These are phyloP conservation scores for Guaruba guarouba DNA, from an alignment of 2,113 vertebrate genomes.

Conservation along the genomic window DNA sequence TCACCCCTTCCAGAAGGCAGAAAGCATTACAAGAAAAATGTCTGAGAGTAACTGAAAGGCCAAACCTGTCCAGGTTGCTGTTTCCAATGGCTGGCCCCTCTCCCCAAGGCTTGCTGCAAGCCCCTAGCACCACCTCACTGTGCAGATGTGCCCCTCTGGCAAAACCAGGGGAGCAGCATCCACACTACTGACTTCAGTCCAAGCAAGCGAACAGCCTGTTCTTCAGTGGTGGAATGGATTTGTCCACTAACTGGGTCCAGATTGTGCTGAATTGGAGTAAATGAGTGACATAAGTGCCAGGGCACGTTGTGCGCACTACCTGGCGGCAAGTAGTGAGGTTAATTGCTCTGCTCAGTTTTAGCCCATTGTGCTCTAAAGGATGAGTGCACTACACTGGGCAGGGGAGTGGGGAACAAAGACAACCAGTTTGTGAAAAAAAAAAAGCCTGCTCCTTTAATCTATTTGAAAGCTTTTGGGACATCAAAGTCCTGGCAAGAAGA, in stretches of 20 bases:
- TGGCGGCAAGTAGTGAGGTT: not conserved
- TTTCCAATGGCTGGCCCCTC: not conserved
- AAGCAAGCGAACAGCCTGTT: rapidly evolving
- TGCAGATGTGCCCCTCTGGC: rapidly evolving
- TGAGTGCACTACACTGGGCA: rapidly evolving
- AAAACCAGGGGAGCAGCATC: not conserved
- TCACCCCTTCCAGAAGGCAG: not conserved
- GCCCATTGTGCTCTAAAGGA: not conserved
- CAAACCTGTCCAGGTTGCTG: rapidly evolving
- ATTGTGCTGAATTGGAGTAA: not conserved
- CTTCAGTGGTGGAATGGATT: rapidly evolving
- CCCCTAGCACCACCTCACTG: rapidly evolving
- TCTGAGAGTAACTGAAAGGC: not conserved
- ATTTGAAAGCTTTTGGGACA: not conserved
- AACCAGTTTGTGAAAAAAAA: rapidly evolving
- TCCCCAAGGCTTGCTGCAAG: rapidly evolving
- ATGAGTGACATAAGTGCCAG: rapidly evolving
- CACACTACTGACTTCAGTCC: rapidly evolving
- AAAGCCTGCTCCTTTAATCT: not conserved
- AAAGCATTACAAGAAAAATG: not conserved
- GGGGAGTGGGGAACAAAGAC: not conserved
- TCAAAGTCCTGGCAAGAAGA: not conserved
- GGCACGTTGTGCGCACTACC: not conserved
- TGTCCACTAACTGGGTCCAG: rapidly evolving
- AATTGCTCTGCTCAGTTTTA: not conserved